Evolutionary conservation across 1,140 invertebrate species (phyloP), one percentile per base, ranked within the genome.

Genomic region (Phthorimaea operculella): DNA sequence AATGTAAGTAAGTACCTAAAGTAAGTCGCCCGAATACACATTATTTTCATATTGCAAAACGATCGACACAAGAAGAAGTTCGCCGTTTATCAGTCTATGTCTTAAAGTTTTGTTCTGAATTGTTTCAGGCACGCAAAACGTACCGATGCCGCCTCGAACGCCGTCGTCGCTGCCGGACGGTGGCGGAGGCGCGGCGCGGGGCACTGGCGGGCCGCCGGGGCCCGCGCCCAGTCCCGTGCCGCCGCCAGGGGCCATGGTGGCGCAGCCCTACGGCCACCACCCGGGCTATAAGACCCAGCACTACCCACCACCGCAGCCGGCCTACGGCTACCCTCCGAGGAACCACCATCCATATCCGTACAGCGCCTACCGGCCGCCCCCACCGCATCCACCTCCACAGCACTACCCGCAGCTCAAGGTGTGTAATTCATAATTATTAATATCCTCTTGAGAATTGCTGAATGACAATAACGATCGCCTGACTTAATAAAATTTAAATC

Each of bases 141-240:
- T 95, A 91, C 92, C 93, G 83, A 95, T 95, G 92, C 94, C 94
- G 80, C 94, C 94, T 70, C 90, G 95, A 70, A 95, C 95, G 76
- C 93, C 94, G 65, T 96, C 94, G 78, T 93, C 94, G 84, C 92
- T 96, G 80, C 93, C 94, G 66, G 93, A 94, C 87, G 90, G 90
- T 83, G 90, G 89, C 86, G 90, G 88, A 88, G 91, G 94, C 70
- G 92, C 92, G 73, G 90, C 92, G 66, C 39, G 89, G 90, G 64
- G 64, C 63, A 17, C 59, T 80, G 89, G 87, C 87, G 91, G 93
- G 48, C 44, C 51, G 52, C 52, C 63, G 51, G 75, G 65, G 18
- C 70, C 69, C 8, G 72, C 72, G 52, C 70, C 71, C n/a, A 58
- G 47, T 62, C 64, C 50, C 54, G 73, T 68, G 21, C 74, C 77